phyloP scores from a whole-genome alignment of 1,140 invertebrate species.

The Amphibalanus amphitrite region DNA sequence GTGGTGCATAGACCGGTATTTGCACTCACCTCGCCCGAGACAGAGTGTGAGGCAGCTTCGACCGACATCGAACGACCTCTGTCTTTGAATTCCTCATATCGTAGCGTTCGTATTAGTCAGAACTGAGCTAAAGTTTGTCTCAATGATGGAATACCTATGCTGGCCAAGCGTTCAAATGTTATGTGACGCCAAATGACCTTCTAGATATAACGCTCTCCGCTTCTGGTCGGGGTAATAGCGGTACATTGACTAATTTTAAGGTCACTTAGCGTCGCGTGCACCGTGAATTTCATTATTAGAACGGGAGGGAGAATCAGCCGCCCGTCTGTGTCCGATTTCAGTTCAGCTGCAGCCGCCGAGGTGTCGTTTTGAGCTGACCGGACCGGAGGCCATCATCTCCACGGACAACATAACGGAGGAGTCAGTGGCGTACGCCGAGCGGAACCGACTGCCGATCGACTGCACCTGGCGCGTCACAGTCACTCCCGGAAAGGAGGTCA shows the following conservation, averaged over 20 bases:
- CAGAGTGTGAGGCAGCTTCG: neutral
- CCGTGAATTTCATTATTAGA: too few relatives aligned
- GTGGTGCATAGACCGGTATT: neutral
- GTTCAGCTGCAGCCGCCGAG: constrained; percentile 26
- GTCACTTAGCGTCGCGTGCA: too few relatives aligned
- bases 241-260: too few relatives aligned
- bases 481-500: neutral
- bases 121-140: too few relatives aligned
- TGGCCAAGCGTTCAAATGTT: too few relatives aligned
- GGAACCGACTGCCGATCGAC: constrained; percentile 43
- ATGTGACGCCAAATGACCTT: too few relatives aligned
- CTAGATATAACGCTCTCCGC: too few relatives aligned
- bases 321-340: neutral
- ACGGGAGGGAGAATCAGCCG: neutral
- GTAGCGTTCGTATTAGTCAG: constrained; percentile 10
- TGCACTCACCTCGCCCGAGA: neutral
- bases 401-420: constrained; percentile 35
- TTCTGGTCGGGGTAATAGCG: too few relatives aligned
- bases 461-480: constrained; percentile 55
- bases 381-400: constrained; percentile 34
- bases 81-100: neutral
- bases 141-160: too few relatives aligned
- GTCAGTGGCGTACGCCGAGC: constrained; percentile 28
- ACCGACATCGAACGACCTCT: neutral
- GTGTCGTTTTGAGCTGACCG: constrained; percentile 31